Base-by-base conservation (phyloP, 2,797 vertebrate genomes). In the Aselliscus stoliczkanus region DNA sequence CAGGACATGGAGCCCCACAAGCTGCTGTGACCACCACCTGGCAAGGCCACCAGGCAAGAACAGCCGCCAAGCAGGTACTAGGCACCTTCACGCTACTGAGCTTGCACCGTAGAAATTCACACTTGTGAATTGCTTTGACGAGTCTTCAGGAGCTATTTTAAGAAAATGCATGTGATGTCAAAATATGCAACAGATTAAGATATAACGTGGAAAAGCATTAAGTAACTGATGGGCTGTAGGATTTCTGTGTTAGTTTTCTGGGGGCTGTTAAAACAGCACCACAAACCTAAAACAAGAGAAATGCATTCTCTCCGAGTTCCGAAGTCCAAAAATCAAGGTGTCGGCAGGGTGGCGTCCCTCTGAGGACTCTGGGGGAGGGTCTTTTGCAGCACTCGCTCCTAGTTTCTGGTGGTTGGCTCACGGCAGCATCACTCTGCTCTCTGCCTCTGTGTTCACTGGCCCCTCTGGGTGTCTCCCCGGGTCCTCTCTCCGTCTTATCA, bases 71-170 rank as follows among this genome's bases (percentile, higher is more conserved):
- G 84, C 27, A 2, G 64, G 79, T 2, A 13, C 64, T 17, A 1
- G 0, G 5, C 20, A 3, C 25, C 23, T 17, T 52, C 42, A 0
- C 0, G 11, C 37, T 13, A 0, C 12, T 4, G 11, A n/a, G 37
- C 8, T 15, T 10, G 18, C 14, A 13, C 6, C 0, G 0, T 12
- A n/a, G 37, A 65, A 17, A 86, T 25, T 23, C 18, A 14, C 0
- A 0, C 75, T 6, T 0, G 1, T 7, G 54, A 34, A 72, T 20
- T 5, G 62, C 76, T 77, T 25, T 52, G 27, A 58, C 69, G 31
- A 37, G 47, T 7, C 62, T 31, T 50, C 5, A 44, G 13, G 37
- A 52, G 76, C 13, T 81, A 14, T 73, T 20, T 31, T 3, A 64
- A 67, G 80, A 87, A 29, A 39, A 42, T 0, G 60, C 23, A 23